phyloP scores from a whole-genome alignment of 2,888 invertebrate genomes.

The Epinotia demarniana region DNA sequence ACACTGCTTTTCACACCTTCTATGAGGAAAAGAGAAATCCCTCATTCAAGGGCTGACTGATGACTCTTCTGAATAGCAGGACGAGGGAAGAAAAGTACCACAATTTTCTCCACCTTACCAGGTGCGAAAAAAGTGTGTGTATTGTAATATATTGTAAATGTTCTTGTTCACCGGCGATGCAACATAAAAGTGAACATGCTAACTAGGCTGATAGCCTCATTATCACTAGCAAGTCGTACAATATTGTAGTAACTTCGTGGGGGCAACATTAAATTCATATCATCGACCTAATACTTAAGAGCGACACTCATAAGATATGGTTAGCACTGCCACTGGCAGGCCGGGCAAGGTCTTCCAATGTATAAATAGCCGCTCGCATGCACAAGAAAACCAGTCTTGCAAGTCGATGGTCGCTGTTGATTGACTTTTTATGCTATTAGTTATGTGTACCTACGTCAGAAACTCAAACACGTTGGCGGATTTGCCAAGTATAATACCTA shows the following conservation, averaged over 20 bases:
- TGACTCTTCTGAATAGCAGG: too few species aligned
- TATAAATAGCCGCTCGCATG: conserved; percentile 25
- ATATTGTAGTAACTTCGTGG: background rate
- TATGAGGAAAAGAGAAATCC: too few species aligned
- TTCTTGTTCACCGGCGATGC: too few species aligned
- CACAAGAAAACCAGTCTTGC: conserved; percentile 34
- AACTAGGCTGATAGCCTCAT: background rate
- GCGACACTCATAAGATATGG: conserved; percentile 5
- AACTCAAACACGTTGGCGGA: background rate
- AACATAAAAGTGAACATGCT: too few species aligned
- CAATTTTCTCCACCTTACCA: too few species aligned
- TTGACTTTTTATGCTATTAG: conserved; percentile 19
- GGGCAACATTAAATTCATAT: conserved; percentile 8
- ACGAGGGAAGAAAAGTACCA: too few species aligned
- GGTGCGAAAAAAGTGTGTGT: too few species aligned
- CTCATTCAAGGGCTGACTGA: too few species aligned
- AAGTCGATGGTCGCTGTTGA: background rate
- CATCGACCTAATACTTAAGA: background rate
- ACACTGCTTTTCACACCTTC: too few species aligned
- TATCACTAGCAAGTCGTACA: background rate
- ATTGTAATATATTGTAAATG: too few species aligned
- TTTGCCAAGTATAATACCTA: background rate
- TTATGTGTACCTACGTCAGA: background rate
- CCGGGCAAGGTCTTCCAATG: conserved; percentile 12
- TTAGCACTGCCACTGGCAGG: background rate